Conservation (phyloP, 2,113 vertebrate species). For the Tetrao urogallus region DNA sequence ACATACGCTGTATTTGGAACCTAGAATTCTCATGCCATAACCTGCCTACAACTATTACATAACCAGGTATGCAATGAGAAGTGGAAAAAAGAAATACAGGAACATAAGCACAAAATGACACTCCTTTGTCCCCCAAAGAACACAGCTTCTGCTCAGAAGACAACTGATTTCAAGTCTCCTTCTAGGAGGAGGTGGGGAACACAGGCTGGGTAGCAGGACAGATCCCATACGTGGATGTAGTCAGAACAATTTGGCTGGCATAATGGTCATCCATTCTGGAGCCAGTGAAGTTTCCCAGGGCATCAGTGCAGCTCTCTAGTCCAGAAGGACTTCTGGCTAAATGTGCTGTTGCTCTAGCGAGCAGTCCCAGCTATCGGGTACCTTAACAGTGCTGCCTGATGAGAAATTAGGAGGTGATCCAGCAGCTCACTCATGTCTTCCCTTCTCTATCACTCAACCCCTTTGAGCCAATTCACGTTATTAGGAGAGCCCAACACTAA, state of each 20-base stretch:
- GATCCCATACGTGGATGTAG: rapidly evolving
- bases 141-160: not conserved
- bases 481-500: not conserved
- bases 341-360: not conserved
- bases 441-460: not conserved
- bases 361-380: not conserved
- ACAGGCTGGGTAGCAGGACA: not conserved
- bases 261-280: not conserved
- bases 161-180: not conserved
- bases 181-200: not conserved
- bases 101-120: not conserved
- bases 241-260: not conserved
- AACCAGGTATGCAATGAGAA: not conserved
- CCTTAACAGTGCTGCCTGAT: not conserved
- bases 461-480: rapidly evolving
- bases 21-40: not conserved
- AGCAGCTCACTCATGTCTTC: not conserved
- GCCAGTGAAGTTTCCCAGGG: not conserved
- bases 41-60: not conserved
- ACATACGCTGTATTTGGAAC: not conserved
- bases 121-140: not conserved
- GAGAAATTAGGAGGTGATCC: not conserved
- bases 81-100: not conserved
- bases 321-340: not conserved
- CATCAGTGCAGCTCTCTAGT: not conserved